Evolutionary conservation across 2,113 vertebrate species (phyloP), one percentile per base, ranked within the genome.

Genomic region (Caloenas nicobarica): DNA sequence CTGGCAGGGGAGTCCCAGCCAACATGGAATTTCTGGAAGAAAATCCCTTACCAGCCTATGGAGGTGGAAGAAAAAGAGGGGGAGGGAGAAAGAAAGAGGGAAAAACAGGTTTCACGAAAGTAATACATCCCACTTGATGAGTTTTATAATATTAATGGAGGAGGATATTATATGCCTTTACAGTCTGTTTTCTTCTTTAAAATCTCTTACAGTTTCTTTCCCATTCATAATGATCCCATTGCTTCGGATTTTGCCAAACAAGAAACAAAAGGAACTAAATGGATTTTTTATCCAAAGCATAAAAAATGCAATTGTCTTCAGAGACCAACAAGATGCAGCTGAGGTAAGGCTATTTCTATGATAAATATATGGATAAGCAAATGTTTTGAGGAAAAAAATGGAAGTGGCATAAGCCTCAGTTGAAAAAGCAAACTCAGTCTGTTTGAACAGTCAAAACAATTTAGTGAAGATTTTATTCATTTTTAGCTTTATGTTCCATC

Each of bases 211-310:
- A 99, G 99, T 99, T 95, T 98, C 98, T 19, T 99, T 99, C 97
- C 99, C 99, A 18, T 98, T 96, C 93, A 96, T 99, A 91, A 97
- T 98, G 89, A 91, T 98, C 88, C 99, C 98, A 40, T 88, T 99
- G 92, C 96, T 94, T 40, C 83, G 86, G 79, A 79, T 99, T 94
- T 81, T 98, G 89, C 98, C 98, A 89, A 99, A 98, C 97, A 99
- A 98, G 98, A 98, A 98, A 46, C 98, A 96, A 77, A 98, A 98
- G 87, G 94, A 98, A 89, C 96, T 99, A 97, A 99, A 98, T 93
- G 36, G 91, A 28, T 99, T 99, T 98, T 99, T 99, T 96, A 98
- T 98, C 81, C 96, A 93, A 92, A 98, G 93, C 80, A 95, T 99
- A 92, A 98, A 98, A 97, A 98, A 97, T 57, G 98, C 98, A 95